Conservation (phyloP, 2,113 vertebrate genomes). For the Canis aureus region DNA sequence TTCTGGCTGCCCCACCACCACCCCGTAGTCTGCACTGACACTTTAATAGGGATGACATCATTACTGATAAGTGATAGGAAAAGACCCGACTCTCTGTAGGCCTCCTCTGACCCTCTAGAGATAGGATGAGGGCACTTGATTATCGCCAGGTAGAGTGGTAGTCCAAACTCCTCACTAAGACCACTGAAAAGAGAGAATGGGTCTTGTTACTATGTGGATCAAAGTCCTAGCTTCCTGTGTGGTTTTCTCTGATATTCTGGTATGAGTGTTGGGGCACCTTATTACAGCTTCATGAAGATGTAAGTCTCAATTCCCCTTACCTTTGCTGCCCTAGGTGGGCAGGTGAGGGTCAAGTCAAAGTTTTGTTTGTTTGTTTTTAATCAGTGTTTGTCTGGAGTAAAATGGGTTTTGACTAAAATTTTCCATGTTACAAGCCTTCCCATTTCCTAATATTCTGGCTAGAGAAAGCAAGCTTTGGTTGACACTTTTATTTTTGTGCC, state of each 20-base stretch:
- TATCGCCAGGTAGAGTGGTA: background rate
- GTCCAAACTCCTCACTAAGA: background rate
- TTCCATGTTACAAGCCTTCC: background rate
- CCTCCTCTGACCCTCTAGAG: background rate
- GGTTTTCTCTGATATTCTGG: background rate
- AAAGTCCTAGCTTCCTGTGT: background rate
- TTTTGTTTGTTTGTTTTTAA: background rate
- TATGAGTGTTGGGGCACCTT: background rate
- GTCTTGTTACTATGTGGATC: background rate
- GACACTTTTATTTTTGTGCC: background rate
- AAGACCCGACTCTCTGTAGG: background rate
- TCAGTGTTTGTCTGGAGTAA: background rate
- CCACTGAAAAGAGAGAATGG: accelerated
- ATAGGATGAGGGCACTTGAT: background rate
- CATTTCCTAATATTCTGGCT: background rate
- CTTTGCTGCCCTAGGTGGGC: background rate
- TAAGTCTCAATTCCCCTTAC: background rate
- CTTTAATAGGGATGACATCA: background rate
- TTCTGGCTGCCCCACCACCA: too few relatives aligned
- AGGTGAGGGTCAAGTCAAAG: background rate
- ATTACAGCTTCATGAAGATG: background rate
- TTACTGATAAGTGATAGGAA: background rate
- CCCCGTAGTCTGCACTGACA: background rate
- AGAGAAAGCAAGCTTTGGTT: background rate
- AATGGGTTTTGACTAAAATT: background rate